phyloP scores from a whole-genome alignment of 2,888 invertebrate genomes.

The Ectemnius cavifrons region DNA sequence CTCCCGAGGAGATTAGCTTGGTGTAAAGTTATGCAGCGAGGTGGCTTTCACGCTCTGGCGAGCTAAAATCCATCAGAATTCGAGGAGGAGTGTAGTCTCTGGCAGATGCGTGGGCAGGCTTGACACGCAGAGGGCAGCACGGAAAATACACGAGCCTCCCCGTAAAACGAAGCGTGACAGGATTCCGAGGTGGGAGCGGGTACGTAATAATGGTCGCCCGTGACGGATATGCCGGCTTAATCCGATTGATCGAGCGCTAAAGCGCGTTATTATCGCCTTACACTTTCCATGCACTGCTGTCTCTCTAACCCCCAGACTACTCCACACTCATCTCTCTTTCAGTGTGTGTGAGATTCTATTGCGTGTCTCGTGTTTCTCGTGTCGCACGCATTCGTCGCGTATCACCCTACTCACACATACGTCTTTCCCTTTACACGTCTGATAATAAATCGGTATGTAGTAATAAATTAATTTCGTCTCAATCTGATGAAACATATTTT shows the following conservation, averaged over 20 bases:
- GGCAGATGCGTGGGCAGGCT: constrained; percentile 25
- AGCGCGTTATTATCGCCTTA: constrained; percentile 65
- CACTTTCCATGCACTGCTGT: constrained; percentile 49
- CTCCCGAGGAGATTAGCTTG: too few relatives aligned
- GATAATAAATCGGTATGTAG: too few relatives aligned
- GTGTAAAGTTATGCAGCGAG: too few relatives aligned
- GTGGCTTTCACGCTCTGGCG: not conserved
- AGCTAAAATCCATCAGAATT: not conserved
- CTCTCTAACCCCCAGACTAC: constrained; percentile 26
- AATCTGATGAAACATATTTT: too few relatives aligned
- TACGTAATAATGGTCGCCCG: constrained; percentile 55
- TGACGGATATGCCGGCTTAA: constrained; percentile 52
- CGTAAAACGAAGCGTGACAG: constrained; percentile 61
- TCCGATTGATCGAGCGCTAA: constrained; percentile 63
- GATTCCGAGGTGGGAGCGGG: constrained; percentile 51
- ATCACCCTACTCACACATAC: too few relatives aligned
- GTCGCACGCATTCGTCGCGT: not conserved
- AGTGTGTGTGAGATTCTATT: constrained; percentile 8
- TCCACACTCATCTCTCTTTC: too few relatives aligned
- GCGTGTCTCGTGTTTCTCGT: constrained; percentile 1
- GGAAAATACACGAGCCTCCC: constrained; percentile 50
- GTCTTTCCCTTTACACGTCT: too few relatives aligned
- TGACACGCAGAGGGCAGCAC: constrained; percentile 5
- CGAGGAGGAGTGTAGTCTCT: constrained; percentile 2
- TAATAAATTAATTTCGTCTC: too few relatives aligned